Evolutionary conservation across 2,888 invertebrate species (phyloP), one percentile per base, ranked within the genome.

Genomic region (Balanococcus diminutus): DNA sequence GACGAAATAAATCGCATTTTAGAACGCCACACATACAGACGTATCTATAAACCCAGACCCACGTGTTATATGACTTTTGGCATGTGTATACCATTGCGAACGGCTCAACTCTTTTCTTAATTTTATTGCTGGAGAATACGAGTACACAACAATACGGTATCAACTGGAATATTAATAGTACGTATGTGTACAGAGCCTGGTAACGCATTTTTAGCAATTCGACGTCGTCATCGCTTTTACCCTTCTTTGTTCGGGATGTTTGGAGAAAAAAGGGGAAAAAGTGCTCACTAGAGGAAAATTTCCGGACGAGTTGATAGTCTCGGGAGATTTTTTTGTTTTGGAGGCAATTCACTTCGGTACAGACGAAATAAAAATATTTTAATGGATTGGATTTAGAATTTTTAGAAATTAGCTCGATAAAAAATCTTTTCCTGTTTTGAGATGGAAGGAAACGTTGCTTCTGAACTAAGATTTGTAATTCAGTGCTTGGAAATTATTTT

Each of bases 1-100:
- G 14, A 56, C 19, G 56, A 22, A 22, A 56, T 56, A 56, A 56
- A 56, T 56, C 22, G 56, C 56, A 19, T 56, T 56, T 56, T 56
- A 22, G 22, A 56, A 56, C 56, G 56, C 22, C 56, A 56, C 56
- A 56, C 56, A 56, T 8, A 56, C 19, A 56, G 9, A 4, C 56
- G 56, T 22, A 56, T n/a, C n/a, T n/a, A n/a, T n/a, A n/a, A n/a
- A n/a, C n/a, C 22, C 22, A 22, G 6, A 56, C 19, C 22, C 56
- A 56, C 56, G 56, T 56, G 56, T 56, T 56, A 56, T 56, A 22
- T 22, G 56, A 56, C 56, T 56, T 56, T 56, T 56, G 56, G 56
- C 56, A 56, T 46, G 22, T 56, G 11, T 22, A 56, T 14, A 56
- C 56, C 56, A 56, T 22, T 56, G 19, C 56, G 19, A 56, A 11